Evolutionary conservation across 2,113 vertebrate genomes (phyloP).

Genomic region (Strix aluco): DNA sequence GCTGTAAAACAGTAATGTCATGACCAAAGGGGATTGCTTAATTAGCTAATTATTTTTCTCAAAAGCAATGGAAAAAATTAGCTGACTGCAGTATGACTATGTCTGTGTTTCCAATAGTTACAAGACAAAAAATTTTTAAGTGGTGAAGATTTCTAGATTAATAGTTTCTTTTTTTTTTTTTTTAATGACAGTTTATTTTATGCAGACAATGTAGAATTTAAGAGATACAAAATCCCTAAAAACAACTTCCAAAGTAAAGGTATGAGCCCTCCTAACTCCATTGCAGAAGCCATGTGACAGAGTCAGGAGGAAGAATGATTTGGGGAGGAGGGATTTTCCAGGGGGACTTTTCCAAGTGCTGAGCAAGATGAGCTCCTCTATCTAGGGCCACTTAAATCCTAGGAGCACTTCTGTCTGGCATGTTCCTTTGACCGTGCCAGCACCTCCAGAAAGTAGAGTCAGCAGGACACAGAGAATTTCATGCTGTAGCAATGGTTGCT

Average conservation of each 20-base stretch:
- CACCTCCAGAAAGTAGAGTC: neutral
- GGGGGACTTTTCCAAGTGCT: neutral
- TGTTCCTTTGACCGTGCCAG: neutral
- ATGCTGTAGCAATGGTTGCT: neutral
- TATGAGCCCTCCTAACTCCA: neutral
- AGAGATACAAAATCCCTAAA: neutral
- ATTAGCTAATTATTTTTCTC: slow-evolving; percentile 19
- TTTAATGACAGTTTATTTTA: neutral
- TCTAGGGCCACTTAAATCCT: neutral
- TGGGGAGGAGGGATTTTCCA: neutral
- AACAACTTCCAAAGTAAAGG: neutral
- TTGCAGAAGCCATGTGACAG: neutral
- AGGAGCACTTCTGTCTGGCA: neutral
- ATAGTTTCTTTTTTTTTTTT: neutral
- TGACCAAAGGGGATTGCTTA: neutral
- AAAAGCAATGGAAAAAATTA: neutral
- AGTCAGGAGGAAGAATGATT: neutral
- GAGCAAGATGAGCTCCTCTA: neutral
- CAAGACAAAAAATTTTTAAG: neutral
- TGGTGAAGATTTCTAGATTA: neutral
- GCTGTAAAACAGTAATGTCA: neutral
- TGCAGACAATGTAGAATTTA: neutral
- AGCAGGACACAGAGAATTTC: neutral
- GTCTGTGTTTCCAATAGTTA: slow-evolving; percentile 33
- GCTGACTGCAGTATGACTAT: neutral